These are phyloP conservation scores for Hemicordylus capensis DNA, from an alignment of 2,113 vertebrate genomes.

Conservation along the genomic window DNA sequence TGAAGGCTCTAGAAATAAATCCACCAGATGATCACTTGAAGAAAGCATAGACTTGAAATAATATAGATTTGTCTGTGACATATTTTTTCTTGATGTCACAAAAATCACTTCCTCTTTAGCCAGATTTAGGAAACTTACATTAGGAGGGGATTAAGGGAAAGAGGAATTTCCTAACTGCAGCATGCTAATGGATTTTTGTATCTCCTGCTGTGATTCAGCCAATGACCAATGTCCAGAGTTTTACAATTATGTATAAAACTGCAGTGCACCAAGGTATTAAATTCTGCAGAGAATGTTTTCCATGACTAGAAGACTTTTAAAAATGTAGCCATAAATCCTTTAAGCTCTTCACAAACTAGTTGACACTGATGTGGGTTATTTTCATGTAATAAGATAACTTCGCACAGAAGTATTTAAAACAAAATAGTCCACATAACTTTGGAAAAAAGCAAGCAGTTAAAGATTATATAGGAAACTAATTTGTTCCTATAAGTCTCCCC, in stretches of 20 bases:
- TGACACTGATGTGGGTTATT: neutral
- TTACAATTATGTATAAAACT: neutral
- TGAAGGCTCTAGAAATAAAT: neutral
- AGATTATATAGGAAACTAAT: too few relatives aligned
- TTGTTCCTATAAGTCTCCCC: neutral
- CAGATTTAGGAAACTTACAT: neutral
- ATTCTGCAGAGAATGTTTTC: neutral
- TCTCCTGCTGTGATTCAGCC: constrained; percentile 2
- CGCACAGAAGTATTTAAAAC: neutral
- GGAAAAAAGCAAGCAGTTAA: neutral
- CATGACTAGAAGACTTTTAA: neutral
- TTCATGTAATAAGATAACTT: neutral
- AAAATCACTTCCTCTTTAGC: neutral
- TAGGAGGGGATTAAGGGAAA: neutral
- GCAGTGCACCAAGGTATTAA: neutral
- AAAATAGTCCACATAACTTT: neutral
- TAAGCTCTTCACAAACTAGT: neutral
- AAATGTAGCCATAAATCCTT: constrained; percentile 17
- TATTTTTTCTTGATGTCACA: neutral
- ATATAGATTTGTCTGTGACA: neutral
- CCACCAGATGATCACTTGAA: neutral
- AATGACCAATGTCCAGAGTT: neutral
- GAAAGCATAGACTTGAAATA: neutral
- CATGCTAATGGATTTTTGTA: neutral
- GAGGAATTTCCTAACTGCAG: neutral